Percentiles rank a stretch among this genome's conserved stretches.
phyloP scores from a whole-genome alignment of 2,888 invertebrate genomes.

The Noctua janthina region DNA sequence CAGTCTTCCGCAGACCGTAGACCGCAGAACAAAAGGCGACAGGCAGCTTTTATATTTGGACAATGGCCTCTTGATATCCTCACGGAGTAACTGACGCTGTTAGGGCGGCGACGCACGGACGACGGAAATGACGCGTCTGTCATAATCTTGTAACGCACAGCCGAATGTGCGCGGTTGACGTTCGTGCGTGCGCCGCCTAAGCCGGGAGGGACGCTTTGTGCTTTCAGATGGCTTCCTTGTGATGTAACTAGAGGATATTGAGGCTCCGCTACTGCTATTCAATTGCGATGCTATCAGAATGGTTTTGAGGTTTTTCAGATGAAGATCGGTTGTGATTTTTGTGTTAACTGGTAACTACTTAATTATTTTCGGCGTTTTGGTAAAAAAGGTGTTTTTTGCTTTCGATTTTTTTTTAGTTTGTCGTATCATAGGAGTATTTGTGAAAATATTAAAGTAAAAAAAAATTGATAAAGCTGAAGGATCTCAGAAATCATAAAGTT shows the following conservation, averaged over 20 bases:
- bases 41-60: slow-evolving; percentile 78
- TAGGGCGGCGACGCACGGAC: slow-evolving; percentile 68
- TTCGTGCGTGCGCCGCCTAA: slow-evolving; percentile 31
- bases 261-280: neutral
- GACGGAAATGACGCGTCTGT: slow-evolving; percentile 84
- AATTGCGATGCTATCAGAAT: neutral
- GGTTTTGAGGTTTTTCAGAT: neutral
- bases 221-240: slow-evolving; percentile 26
- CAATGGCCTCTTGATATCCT: slow-evolving; percentile 78
- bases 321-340: neutral
- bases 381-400: neutral
- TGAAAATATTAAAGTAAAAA: neutral
- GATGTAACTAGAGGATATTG: slow-evolving; percentile 1
- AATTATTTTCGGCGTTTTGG: too few relatives aligned
- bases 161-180: slow-evolving; percentile 58
- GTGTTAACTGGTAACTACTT: neutral
- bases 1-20: slow-evolving; percentile 67
- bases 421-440: too few relatives aligned
- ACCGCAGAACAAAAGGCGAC: slow-evolving; percentile 73
- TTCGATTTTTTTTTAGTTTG: too few relatives aligned
- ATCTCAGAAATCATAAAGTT: neutral
- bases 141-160: slow-evolving; percentile 71
- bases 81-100: slow-evolving; percentile 75
- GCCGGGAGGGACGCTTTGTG: slow-evolving; percentile 27
- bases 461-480: neutral